Base-by-base conservation (phyloP, 1,140 invertebrate species). In the Lasaia peninsularis region DNA sequence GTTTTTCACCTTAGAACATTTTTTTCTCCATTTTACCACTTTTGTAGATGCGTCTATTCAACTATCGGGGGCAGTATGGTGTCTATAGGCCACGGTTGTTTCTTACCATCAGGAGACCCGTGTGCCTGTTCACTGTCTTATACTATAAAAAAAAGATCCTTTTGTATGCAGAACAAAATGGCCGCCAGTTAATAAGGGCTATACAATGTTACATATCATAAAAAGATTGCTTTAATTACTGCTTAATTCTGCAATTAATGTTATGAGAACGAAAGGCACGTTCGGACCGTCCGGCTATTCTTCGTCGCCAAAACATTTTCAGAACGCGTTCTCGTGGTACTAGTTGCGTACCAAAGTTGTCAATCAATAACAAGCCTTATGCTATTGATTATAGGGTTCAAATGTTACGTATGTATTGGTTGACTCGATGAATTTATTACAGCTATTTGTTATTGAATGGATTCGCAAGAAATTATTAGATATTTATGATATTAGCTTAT, bases 281-380 rank as follows among this genome's bases (percentile, higher is more conserved):
- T 34, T 52, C 20, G 20, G 37, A 60, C 31, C 61, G 44, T 52
- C 65, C 65, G 58, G 57, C 52, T 49, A 60, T 60, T 67, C 61
- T 67, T 67, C 55, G 57, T 56, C 49, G 59, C 52, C 53, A 37
- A 62, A 59, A 52, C 58, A 58, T 65, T 66, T 66, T 62, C 58
- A 58, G 57, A 58, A 56, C 40, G 61, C 60, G 51, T 58, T 61
- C 61, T 60, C 44, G 33, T 55, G 52, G 56, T 62, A 58, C 28
- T 35, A 51, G 44, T 18, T 54, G 34, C 52, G 24, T 40, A 54
- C 34, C 11, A n/a, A 37, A 35, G 33, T 31, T 52, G 52, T 32
- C 11, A 52, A 54, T 37, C 16, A 12, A 40, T 28, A 40, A 28
- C 12, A 40, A 11, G 35, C 20, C 40, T 35, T 55, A 40, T 40